Conservation (phyloP, 2,888 invertebrate genomes). For the Melanargia galathea region DNA sequence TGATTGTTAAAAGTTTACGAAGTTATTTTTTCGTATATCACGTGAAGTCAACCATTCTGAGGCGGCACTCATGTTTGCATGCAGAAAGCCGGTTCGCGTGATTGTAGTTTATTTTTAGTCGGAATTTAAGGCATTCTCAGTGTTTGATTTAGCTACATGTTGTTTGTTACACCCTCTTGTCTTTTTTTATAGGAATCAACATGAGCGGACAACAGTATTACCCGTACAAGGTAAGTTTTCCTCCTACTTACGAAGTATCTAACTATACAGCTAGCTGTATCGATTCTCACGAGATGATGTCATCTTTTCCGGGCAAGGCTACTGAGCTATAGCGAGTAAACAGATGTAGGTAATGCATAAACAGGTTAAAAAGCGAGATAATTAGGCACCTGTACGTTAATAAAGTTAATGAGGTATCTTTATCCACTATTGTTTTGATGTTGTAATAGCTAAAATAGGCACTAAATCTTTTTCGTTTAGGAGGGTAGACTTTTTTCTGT, state of each 20-base stretch:
- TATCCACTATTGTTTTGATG: not conserved
- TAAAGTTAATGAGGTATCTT: not conserved
- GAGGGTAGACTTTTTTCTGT: too few species aligned
- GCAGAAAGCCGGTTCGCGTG: slow-evolving; percentile 60
- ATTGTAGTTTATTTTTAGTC: slow-evolving; percentile 66
- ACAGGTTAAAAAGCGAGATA: slow-evolving; percentile 18
- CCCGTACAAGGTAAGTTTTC: slow-evolving; percentile 89
- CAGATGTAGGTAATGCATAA: slow-evolving; percentile 33
- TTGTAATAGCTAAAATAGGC: too few species aligned
- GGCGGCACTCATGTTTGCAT: slow-evolving; percentile 49
- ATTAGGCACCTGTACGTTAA: not conserved
- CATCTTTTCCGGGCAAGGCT: slow-evolving; percentile 65
- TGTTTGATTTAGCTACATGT: slow-evolving; percentile 51
- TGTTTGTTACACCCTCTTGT: slow-evolving; percentile 46
- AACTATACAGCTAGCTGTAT: slow-evolving; percentile 49
- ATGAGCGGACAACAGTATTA: slow-evolving; percentile 93
- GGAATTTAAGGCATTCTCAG: slow-evolving; percentile 37
- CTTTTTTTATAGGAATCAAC: slow-evolving; percentile 70
- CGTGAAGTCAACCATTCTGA: not conserved
- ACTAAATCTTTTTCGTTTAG: too few species aligned
- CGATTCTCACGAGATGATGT: slow-evolving; percentile 74
- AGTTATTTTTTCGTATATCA: slow-evolving; percentile 7
- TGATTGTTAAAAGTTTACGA: slow-evolving; percentile 11
- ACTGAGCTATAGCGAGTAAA: slow-evolving; percentile 39
- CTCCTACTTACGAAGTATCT: slow-evolving; percentile 52